These are phyloP conservation scores for Forbesichthys agassizii DNA, from an alignment of 2,113 vertebrate species.

Conservation along the genomic window DNA sequence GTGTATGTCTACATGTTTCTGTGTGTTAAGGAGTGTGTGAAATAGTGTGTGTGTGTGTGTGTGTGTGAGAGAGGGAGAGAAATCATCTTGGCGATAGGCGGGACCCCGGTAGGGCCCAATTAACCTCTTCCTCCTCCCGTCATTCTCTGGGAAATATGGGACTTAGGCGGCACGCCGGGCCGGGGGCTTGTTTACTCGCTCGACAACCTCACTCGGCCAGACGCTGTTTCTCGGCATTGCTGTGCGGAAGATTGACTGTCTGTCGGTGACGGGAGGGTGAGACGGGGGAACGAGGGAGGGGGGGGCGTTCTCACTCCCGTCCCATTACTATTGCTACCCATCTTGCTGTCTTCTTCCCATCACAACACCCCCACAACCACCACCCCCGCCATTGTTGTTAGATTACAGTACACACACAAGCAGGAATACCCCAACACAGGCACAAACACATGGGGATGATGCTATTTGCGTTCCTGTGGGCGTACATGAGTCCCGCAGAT, in stretches of 20 bases:
- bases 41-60: neutral
- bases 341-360: conserved; percentile 47
- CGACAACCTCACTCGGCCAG: conserved; percentile 62
- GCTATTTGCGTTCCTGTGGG: conserved; percentile 50
- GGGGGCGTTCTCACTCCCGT: conserved; percentile 33
- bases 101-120: conserved; percentile 36
- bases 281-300: too few relatives aligned
- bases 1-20: neutral
- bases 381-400: neutral
- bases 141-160: conserved; percentile 57
- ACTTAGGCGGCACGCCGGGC: conserved; percentile 52
- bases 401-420: neutral
- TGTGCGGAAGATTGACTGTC: conserved; percentile 65
- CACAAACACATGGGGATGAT: conserved; percentile 30
- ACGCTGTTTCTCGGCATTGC: conserved; percentile 58
- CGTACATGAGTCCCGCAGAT: conserved; percentile 24
- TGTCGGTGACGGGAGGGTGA: conserved; percentile 35
- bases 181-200: conserved; percentile 70
- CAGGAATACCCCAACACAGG: conserved; percentile 6
- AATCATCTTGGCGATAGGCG: conserved; percentile 45
- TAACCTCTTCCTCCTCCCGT: conserved; percentile 58
- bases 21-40: neutral
- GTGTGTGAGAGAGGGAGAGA: conserved; percentile 34
- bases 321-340: conserved; percentile 51
- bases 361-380: conserved; percentile 22